Conservation (phyloP, 2,113 vertebrate species). For the Leptobrachium leishanense region DNA sequence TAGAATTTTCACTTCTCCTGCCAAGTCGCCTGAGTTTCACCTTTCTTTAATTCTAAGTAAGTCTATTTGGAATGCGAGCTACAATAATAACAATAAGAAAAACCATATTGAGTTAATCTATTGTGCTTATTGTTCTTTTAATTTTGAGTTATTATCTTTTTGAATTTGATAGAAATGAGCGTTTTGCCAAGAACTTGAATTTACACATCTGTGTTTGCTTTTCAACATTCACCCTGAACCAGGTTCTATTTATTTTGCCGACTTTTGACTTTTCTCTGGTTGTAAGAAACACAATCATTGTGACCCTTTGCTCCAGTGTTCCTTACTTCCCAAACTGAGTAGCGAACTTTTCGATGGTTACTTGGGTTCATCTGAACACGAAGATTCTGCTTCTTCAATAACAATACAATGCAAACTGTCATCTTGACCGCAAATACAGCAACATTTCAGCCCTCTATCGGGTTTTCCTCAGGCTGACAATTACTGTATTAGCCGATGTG, state of each 20-base stretch:
- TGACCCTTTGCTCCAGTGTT: conserved; percentile 9
- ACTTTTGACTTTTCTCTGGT: background rate
- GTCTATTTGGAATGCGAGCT: conserved; percentile 6
- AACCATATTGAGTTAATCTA: conserved; percentile 15
- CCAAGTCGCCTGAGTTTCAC: no score
- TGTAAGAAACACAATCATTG: background rate
- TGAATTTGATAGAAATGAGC: conserved; percentile 13
- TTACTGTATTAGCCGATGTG: no score
- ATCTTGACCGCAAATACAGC: no score
- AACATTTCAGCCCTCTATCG: no score
- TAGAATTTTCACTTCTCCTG: no score
- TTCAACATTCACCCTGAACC: conserved; percentile 3
- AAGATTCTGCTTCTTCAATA: no score
- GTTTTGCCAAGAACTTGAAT: conserved; percentile 34
- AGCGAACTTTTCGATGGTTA: no score
- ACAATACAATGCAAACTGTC: no score
- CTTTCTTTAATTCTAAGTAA: no score
- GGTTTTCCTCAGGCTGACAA: no score
- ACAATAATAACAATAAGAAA: background rate
- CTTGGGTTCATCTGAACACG: no score
- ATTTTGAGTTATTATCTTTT: conserved; percentile 27
- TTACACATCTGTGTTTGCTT: conserved; percentile 43
- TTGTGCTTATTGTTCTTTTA: conserved; percentile 18
- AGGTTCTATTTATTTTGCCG: conserved; percentile 9
- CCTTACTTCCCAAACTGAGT: background rate